Evolutionary conservation across 2,113 vertebrate genomes (phyloP), one percentile per base, ranked within the genome.

Genomic region (Okapia johnstoni): DNA sequence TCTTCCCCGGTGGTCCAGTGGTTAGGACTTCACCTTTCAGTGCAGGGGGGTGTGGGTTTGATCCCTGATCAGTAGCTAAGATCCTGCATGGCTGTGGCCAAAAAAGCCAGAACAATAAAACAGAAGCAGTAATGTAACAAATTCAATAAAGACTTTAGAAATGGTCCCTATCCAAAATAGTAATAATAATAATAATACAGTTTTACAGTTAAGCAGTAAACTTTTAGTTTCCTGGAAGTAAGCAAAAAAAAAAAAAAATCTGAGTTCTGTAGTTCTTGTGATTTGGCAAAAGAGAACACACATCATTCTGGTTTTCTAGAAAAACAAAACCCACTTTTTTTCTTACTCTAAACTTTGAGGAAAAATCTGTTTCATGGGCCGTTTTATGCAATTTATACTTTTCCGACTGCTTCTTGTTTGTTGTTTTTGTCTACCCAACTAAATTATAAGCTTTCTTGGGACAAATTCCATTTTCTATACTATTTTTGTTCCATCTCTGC

Each of bases 341-440:
- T 40, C 46, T 93, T 43, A 94, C 54, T 84, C 88, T 84, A 87
- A 89, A 61, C 70, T 93, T 73, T 85, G n/a, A 83, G 15, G 88
- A 92, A 46, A 77, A 66, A 21, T 86, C 79, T 76, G 46, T 96
- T 87, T 91, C 7, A 48, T 91, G 43, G n/a, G 30, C 54, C 26
- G 6, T 77, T 84, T 96, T 52, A 88, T 63, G 36, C n/a, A 88
- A 15, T 70, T 58, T 66, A 46, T 91, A 70, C 50, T 94, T 96
- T 90, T 76, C n/a, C 9, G 6, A 55, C 30, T 84, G n/a, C 66
- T 95, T 63, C 36, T 81, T 88, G 6, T 70, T 91, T 86, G 36
- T 66, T 96, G n/a, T 87, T 92, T 98, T 94, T 88, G 30, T 88
- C 55, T 95, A 26, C n/a, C 46, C 43, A 46, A 92, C 50, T 93